Evolutionary conservation across 2,888 invertebrate species (phyloP), one percentile per base, ranked within the genome.

Genomic region (Disparrhopalites patrizii): DNA sequence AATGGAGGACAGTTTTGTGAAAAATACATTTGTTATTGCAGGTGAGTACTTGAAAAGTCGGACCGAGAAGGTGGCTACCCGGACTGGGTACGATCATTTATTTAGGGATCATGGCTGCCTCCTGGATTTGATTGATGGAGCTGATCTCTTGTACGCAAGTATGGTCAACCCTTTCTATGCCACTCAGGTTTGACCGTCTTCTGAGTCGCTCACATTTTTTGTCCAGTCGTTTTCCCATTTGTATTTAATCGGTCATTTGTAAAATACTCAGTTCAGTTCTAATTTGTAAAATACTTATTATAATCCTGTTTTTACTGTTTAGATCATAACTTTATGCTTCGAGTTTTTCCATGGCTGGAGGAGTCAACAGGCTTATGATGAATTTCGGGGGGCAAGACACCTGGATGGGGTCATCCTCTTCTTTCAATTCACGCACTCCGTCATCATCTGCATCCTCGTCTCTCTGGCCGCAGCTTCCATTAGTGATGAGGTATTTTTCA

Each of bases 81-180:
- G 73, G 27, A 71, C 70, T 15, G 69, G 71, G 10, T 70, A 47
- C 40, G 71, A 72, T 43, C 69, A 74, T 36, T 38, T 74, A 33
- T 74, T 74, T 40, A 66, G 68, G 40, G 74, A 74, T 38, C 72
- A 72, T 52, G 66, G 69, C 7, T 62, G 62, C 10, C 51, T 72
- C 0, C 43, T 73, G 20, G 74, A 74, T 54, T 62, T 74, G 10
- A 57, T 72, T 25, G 67, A 68, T 28, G 72, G 71, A 23, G 65
- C 70, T 3, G 72, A 74, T 33, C 54, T 58, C 25, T 27, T 72
- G 13, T 74, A 72, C 33, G 52, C 68, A 0, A 68, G 68, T 40
- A 68, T 70, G 20, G 61, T 74, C 4, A 72, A 74, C 31, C 68
- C 70, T 8, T 74, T 71, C 43, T 74, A 65, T 64, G 62, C 55